A percentile compares a stretch with the other conserved stretches of the same genome.
Conservation (phyloP, 2,888 invertebrate genomes). For the Troides oblongomaculatus region DNA sequence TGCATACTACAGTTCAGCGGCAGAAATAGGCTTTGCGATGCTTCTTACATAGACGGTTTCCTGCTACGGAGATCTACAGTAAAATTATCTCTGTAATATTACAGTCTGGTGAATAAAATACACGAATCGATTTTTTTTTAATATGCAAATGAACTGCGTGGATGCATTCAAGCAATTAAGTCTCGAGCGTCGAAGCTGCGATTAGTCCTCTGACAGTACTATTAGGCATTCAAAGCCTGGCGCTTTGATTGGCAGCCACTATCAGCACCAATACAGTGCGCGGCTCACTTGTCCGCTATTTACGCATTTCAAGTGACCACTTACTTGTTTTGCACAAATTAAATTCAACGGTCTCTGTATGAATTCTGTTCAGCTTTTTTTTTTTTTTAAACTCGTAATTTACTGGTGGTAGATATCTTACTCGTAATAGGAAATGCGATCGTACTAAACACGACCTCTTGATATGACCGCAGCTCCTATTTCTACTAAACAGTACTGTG, state of each 20-base stretch:
- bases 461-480: no score
- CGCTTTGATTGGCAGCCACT: slow-evolving; percentile 39
- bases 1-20: no score
- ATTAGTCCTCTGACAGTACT: slow-evolving; percentile 43
- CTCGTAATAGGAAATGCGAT: no score
- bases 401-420: no score
- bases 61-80: no score
- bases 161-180: slow-evolving; percentile 26
- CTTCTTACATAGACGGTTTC: no score
- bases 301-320: slow-evolving; percentile 45
- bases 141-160: slow-evolving; percentile 3
- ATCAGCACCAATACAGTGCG: slow-evolving; percentile 34
- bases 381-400: slow-evolving; percentile 34
- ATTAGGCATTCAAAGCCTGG: slow-evolving; percentile 42
- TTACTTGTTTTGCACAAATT: slow-evolving; percentile 59
- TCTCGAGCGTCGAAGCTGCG: slow-evolving; percentile 5
- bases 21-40: no score
- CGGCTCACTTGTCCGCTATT: slow-evolving; percentile 44
- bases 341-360: slow-evolving; percentile 64
- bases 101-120: not conserved
- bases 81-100: not conserved
- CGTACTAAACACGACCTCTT: no score
- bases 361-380: slow-evolving; percentile 53
- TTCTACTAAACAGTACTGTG: no score
- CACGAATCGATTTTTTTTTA: slow-evolving; percentile 12